phyloP scores from a whole-genome alignment of 2,888 invertebrate genomes.

The Harpagoxenus sublaevis region DNA sequence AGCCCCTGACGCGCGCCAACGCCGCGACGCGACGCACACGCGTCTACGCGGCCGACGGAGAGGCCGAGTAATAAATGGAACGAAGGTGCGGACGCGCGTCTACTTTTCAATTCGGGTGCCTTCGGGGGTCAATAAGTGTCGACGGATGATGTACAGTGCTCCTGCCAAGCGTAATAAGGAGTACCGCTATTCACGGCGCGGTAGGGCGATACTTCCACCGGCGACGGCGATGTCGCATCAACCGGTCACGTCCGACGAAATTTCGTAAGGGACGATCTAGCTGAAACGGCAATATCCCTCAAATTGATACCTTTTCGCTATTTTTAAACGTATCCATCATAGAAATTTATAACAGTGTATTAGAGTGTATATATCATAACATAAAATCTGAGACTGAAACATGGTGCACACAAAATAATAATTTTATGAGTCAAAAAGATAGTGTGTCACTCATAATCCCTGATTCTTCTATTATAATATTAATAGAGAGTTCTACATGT shows the following conservation, averaged over 20 bases:
- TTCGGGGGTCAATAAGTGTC: conserved; percentile 86
- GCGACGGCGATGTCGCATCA: not conserved
- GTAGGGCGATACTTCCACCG: conserved; percentile 14
- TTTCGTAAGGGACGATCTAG: conserved; percentile 11
- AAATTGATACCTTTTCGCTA: not conserved
- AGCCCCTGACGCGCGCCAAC: not conserved
- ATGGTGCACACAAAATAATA: not conserved
- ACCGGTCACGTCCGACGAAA: conserved; percentile 3
- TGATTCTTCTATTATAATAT: not conserved
- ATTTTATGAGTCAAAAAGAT: not conserved
- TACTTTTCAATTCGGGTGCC: conserved; percentile 84
- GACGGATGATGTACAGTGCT: conserved; percentile 83
- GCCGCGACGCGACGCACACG: conserved; percentile 28
- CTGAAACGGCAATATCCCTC: not conserved
- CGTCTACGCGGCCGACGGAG: conserved; percentile 44
- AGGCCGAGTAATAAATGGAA: conserved; percentile 71
- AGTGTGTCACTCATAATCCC: not conserved
- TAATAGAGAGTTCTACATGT: not conserved
- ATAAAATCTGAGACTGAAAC: not conserved
- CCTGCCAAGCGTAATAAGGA: conserved; percentile 77
- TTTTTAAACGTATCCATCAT: not conserved
- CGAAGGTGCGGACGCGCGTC: conserved; percentile 70
- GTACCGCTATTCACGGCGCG: conserved; percentile 36
- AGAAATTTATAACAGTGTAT: not conserved
- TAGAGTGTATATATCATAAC: not conserved